phyloP scores from a whole-genome alignment of 2,888 invertebrate species.

The Lasioglossum morio region DNA sequence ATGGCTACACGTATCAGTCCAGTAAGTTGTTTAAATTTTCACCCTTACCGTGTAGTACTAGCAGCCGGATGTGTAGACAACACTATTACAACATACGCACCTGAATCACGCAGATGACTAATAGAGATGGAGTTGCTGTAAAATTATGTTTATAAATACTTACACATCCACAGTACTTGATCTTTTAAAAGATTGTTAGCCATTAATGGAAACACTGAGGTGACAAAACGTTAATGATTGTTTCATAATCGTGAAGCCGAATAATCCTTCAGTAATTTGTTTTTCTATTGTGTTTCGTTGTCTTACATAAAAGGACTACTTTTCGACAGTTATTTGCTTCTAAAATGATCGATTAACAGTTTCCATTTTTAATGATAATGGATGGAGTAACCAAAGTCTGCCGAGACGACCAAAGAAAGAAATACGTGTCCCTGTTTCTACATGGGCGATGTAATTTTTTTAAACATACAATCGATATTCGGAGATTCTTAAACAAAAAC shows the following conservation, averaged over 20 bases:
- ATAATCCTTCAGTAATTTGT: conserved; percentile 25
- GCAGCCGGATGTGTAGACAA: conserved; percentile 95
- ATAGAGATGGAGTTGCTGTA: conserved; percentile 79
- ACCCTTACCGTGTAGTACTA: conserved; percentile 93
- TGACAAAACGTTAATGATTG: neutral
- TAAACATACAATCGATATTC: conserved; percentile 35
- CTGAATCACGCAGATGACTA: conserved; percentile 90
- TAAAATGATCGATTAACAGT: neutral
- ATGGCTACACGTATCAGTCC: conserved; percentile 92
- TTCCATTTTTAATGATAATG: neutral
- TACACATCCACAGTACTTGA: conserved; percentile 48
- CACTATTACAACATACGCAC: conserved; percentile 92
- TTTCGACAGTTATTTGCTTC: conserved; percentile 2
- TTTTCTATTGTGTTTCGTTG: conserved; percentile 28
- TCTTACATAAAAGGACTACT: neutral
- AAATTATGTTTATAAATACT: conserved; percentile 67
- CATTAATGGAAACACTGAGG: conserved; percentile 22
- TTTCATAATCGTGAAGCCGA: neutral
- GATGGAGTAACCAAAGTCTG: conserved; percentile 55
- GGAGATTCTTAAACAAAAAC: conserved; percentile 26
- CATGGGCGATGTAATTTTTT: conserved; percentile 33
- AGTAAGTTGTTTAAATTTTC: conserved; percentile 95
- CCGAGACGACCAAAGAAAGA: conserved; percentile 63
- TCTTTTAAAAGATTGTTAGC: conserved; percentile 23
- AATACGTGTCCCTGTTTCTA: conserved; percentile 7